Evolutionary conservation across 2,888 invertebrate species (phyloP).

Genomic region (Thysanoteuthis rhombus): DNA sequence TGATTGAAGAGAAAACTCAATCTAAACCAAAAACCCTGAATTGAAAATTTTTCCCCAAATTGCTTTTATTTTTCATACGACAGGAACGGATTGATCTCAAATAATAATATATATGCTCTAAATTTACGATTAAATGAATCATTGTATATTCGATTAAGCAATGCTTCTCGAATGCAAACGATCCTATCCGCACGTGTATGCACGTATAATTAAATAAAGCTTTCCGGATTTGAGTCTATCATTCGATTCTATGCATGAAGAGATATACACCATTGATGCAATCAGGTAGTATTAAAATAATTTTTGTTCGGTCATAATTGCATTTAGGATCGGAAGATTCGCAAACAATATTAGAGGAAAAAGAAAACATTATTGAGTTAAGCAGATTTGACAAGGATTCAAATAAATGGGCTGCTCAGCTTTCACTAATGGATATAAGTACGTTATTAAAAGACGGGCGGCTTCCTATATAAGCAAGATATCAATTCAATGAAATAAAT

Average conservation of each 20-base stretch:
- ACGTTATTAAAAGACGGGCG: not conserved
- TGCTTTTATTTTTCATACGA: not conserved
- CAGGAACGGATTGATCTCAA: not conserved
- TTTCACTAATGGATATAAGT: not conserved
- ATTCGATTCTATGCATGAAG: not conserved
- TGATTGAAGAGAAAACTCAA: not conserved
- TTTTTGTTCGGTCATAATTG: not conserved
- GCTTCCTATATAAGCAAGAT: not conserved
- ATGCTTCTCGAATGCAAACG: not conserved
- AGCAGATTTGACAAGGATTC: not conserved
- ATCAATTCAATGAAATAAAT: not conserved
- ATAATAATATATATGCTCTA: not conserved
- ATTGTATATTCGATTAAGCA: not conserved
- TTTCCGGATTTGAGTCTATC: not conserved
- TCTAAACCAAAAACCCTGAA: not conserved
- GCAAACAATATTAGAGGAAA: not conserved
- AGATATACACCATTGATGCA: not conserved
- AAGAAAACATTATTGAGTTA: not conserved
- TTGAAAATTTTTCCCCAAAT: not conserved
- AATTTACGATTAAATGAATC: not conserved
- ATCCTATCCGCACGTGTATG: not conserved
- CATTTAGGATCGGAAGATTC: not conserved
- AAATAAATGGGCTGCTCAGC: not conserved
- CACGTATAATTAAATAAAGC: not conserved
- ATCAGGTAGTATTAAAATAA: not conserved